Evolutionary conservation across 2,113 vertebrate genomes (phyloP).

Genomic region (Triplophysa tibetana): DNA sequence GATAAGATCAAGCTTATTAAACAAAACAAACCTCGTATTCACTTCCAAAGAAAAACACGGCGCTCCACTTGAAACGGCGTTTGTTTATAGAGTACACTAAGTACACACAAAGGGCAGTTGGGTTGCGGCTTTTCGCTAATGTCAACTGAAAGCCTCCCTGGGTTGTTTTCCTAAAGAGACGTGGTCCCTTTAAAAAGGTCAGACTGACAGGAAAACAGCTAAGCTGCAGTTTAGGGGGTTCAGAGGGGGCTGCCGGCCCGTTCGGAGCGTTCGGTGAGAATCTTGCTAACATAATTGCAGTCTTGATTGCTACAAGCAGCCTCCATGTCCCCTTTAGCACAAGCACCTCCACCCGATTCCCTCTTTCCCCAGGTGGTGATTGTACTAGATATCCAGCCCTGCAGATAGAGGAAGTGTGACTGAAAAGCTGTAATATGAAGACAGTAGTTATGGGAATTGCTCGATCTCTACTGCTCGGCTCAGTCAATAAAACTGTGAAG

Average conservation of each 20-base stretch:
- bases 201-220: conserved; percentile 39
- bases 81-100: conserved; percentile 2
- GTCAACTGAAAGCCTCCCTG: conserved; percentile 39
- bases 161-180: conserved; percentile 45
- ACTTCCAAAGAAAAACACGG: conserved; percentile 9
- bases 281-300: conserved; percentile 48
- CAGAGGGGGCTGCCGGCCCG: background rate
- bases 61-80: conserved; percentile 3
- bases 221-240: conserved; percentile 40
- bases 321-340: conserved; percentile 45
- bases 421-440: conserved; percentile 35
- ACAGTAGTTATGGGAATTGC: conserved; percentile 13
- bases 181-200: conserved; percentile 53
- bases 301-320: conserved; percentile 55
- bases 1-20: conserved; percentile 28
- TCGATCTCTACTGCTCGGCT: too few relatives aligned
- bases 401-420: conserved; percentile 24
- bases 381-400: conserved; percentile 10
- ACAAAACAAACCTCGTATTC: conserved; percentile 14
- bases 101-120: conserved; percentile 29
- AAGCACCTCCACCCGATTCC: conserved; percentile 14
- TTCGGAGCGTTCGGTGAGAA: conserved; percentile 11
- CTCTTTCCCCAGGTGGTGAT: conserved; percentile 31
- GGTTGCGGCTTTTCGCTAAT: conserved; percentile 37
- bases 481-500: background rate